Evolutionary conservation across 2,888 invertebrate genomes (phyloP), one percentile per base, ranked within the genome.

Genomic region (Tachina grossa): DNA sequence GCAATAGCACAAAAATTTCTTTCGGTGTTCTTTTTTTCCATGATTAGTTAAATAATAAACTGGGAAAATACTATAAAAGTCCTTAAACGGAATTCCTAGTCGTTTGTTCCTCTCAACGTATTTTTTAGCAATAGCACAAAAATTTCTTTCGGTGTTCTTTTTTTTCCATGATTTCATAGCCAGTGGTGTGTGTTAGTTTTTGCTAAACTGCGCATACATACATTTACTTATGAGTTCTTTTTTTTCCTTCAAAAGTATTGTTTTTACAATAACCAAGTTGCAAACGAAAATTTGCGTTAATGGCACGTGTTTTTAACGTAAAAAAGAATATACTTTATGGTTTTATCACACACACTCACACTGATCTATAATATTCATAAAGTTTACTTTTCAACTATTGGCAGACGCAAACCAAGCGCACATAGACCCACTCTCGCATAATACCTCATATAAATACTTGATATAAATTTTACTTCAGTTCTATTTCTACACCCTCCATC

Each of bases 231-330:
- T 39, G 55, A 47, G 49, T 78, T 2, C 3, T 1, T 41, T 16
- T 13, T 45, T 13, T 4, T 22, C 4, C 16, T 59, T 3, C 16
- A 19, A 68, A 69, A 80, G 72, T 66, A 79, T 85, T 83, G 71
- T 85, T 83, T 77, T 81, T 72, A 43, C 83, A 72, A 19, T 66
- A 59, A 41, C 59, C 66, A 72, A 59, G 22, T 59, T 72, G 45
- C 31, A 72, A 66, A 59, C 83, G 85, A 83, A 85, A 85, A 85
- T 85, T 83, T 85, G 85, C 85, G 79, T 83, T 85, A 85, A 85
- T 85, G 85, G 85, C 85, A 85, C 85, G 85, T 85, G 85, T 83
- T 83, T 76, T 79, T 76, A 68, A 49, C 47, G 72, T 85, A 66
- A 83, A 61, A 79, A 78, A 63, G 19, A 39, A 39, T 31, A 61